These are phyloP conservation scores for Limnephilus marmoratus DNA, from an alignment of 2,888 invertebrate genomes.

Conservation along the genomic window DNA sequence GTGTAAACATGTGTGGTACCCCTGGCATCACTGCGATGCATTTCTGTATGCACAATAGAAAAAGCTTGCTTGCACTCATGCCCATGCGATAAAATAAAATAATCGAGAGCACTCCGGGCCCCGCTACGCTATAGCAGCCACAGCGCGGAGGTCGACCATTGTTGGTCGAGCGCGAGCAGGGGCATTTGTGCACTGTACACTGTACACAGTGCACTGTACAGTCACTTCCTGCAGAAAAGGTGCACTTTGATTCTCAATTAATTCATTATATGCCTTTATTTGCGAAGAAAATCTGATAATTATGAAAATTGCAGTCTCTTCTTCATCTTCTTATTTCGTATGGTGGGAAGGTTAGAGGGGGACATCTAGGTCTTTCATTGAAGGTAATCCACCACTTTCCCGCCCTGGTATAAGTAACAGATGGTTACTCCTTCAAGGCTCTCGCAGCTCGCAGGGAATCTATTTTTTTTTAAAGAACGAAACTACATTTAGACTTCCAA, in stretches of 20 bases:
- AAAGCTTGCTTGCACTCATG: neutral
- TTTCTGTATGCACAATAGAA: neutral
- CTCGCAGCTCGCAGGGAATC: too few species aligned
- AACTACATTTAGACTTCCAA: too few species aligned
- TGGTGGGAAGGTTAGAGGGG: too few species aligned
- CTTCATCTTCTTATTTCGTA: too few species aligned
- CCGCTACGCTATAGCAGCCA: neutral
- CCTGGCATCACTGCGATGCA: neutral
- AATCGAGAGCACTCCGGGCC: neutral
- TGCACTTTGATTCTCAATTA: neutral
- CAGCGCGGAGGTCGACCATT: neutral
- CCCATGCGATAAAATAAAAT: neutral
- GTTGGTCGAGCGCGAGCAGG: neutral
- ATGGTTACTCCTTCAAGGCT: too few species aligned
- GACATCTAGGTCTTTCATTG: too few species aligned
- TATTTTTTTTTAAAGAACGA: too few species aligned
- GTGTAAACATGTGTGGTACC: neutral
- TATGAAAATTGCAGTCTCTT: too few species aligned
- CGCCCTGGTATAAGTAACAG: too few species aligned
- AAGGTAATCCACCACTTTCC: too few species aligned
- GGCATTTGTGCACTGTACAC: too few species aligned
- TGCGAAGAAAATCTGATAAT: neutral
- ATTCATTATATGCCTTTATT: neutral
- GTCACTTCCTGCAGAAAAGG: neutral
- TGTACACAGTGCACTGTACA: neutral